A percentile compares a stretch with the other conserved stretches of the same genome.
These are phyloP conservation scores for Gallinago media DNA, from an alignment of 2,113 vertebrate genomes.

Conservation along the genomic window DNA sequence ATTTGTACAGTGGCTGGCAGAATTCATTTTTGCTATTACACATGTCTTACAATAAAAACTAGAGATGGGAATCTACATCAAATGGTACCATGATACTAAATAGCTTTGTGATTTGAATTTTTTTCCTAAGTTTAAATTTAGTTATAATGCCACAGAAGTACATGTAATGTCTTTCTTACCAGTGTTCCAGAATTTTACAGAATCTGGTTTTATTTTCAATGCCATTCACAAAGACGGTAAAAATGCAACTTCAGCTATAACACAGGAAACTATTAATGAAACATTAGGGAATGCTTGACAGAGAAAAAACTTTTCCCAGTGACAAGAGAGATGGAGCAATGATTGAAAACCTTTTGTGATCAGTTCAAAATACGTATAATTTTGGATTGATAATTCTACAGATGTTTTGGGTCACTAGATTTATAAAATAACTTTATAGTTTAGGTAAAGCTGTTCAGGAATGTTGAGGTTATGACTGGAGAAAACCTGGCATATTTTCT, in stretches of 20 bases:
- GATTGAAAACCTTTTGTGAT: background rate
- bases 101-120: background rate
- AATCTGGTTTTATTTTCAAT: background rate
- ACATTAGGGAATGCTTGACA: background rate
- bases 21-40: background rate
- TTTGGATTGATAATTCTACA: background rate
- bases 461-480: background rate
- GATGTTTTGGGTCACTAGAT: background rate
- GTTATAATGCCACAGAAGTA: background rate
- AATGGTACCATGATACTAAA: background rate
- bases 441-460: background rate
- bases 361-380: background rate
- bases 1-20: background rate
- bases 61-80: background rate
- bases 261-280: background rate
- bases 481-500: background rate
- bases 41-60: background rate
- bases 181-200: background rate
- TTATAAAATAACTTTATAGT: background rate
- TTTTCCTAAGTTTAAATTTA: background rate
- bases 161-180: background rate
- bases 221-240: background rate
- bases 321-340: background rate
- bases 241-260: background rate
- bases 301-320: background rate